Percentiles rank a stretch among this genome's conserved stretches.
Evolutionary conservation across 2,888 invertebrate species (phyloP).

Genomic region (Alloscopus bannaensis): DNA sequence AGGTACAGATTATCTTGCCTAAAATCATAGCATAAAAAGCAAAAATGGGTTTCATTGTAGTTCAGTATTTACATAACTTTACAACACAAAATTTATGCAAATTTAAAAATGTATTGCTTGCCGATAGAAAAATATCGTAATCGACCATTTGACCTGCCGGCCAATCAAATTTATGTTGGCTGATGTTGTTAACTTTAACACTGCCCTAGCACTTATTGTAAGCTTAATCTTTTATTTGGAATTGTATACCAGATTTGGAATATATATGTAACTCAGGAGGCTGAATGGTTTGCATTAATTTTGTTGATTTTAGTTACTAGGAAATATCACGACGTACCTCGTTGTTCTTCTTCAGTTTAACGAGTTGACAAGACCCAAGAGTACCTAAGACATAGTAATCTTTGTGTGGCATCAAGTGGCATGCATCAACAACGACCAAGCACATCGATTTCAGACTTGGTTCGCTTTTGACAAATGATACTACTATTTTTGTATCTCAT

Average conservation of each 20-base stretch:
- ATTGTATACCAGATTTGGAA: neutral
- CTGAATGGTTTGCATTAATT: neutral
- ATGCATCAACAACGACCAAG: too few relatives aligned
- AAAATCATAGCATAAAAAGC: too few relatives aligned
- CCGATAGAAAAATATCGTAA: too few relatives aligned
- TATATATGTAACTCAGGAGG: too few relatives aligned
- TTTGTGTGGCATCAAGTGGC: too few relatives aligned
- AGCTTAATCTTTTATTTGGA: neutral
- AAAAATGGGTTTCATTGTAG: neutral
- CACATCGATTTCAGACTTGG: too few relatives aligned
- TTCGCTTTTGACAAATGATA: too few relatives aligned
- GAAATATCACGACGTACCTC: slow-evolving; percentile 15
- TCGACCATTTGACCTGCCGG: neutral
- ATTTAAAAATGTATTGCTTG: too few relatives aligned
- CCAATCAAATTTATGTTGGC: neutral
- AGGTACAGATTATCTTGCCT: too few relatives aligned
- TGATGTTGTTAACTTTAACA: neutral
- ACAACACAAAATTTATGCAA: neutral
- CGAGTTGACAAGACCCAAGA: slow-evolving; percentile 21
- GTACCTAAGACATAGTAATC: too few relatives aligned
- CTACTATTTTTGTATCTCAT: too few relatives aligned
- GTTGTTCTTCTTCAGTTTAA: slow-evolving; percentile 26
- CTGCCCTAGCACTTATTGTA: neutral
- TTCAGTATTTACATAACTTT: neutral
- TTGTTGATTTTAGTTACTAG: neutral